phyloP scores from a whole-genome alignment of 2,797 vertebrate species.

The Hyperoplus lanceolatus region DNA sequence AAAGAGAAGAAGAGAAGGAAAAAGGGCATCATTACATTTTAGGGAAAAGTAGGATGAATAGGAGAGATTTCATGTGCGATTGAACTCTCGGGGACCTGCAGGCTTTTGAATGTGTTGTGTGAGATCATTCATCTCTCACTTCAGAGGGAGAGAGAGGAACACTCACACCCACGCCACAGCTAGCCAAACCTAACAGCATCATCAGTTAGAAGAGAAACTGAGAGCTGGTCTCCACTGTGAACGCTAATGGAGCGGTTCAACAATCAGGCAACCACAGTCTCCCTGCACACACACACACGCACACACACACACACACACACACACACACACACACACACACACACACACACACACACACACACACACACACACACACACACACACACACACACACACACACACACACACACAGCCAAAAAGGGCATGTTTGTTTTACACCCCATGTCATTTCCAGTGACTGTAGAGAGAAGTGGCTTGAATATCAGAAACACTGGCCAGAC shows the following conservation, averaged over 20 bases:
- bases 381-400: no score
- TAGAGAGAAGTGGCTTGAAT: slow-evolving; percentile 47
- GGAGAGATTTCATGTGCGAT: slow-evolving; percentile 14
- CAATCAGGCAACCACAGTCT: slow-evolving; percentile 65
- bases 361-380: no score
- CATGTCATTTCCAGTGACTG: slow-evolving; percentile 40
- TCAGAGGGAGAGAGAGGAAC: slow-evolving; percentile 56
- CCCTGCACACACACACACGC: slow-evolving; percentile 51
- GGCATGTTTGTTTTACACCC: slow-evolving; percentile 14
- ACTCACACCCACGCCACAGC: slow-evolving; percentile 45
- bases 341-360: no score
- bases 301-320: no score
- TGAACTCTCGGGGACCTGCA: slow-evolving; percentile 49
- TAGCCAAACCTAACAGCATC: slow-evolving; percentile 76
- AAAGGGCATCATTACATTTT: slow-evolving; percentile 41
- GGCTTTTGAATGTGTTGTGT: slow-evolving; percentile 49
- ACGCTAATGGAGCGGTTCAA: slow-evolving; percentile 70
- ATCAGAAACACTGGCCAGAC: slow-evolving; percentile 23
- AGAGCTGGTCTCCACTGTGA: slow-evolving; percentile 50
- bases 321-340: no score
- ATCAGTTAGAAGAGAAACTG: slow-evolving; percentile 62
- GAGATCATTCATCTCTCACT: slow-evolving; percentile 65
- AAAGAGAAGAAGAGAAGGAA: slow-evolving; percentile 4
- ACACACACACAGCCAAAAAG: no score
- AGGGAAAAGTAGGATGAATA: slow-evolving; percentile 27